Percentiles rank a stretch among this genome's conserved stretches.
These are phyloP conservation scores for Drosophila vallismaia DNA, from an alignment of 2,888 invertebrate genomes.

Conservation along the genomic window DNA sequence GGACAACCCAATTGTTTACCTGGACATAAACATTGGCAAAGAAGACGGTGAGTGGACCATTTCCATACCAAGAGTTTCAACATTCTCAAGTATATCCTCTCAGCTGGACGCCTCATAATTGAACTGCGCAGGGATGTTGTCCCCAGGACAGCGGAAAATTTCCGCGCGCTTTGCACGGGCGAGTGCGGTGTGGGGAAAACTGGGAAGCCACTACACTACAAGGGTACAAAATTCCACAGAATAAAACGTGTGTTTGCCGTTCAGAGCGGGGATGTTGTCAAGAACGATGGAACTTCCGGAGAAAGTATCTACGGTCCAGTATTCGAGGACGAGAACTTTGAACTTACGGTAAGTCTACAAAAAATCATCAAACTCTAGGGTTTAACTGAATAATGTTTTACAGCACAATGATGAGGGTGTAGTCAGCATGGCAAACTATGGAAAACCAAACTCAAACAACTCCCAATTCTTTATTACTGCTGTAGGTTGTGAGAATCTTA, in stretches of 20 bases:
- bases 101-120: conserved; percentile 93
- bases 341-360: conserved; percentile 85
- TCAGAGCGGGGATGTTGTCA: conserved; percentile 91
- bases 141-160: conserved; percentile 96
- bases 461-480: conserved; percentile 97
- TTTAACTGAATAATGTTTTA: background rate
- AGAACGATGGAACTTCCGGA: conserved; percentile 93
- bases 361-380: background rate
- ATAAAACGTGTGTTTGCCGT: conserved; percentile 95
- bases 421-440: conserved; percentile 92
- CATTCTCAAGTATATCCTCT: conserved; percentile 46
- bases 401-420: conserved; percentile 87
- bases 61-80: conserved; percentile 23
- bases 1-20: conserved; percentile 88
- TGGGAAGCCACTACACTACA: conserved; percentile 92
- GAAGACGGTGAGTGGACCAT: conserved; percentile 87
- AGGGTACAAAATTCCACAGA: conserved; percentile 92
- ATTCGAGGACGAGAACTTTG: conserved; percentile 96
- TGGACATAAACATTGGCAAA: conserved; percentile 88
- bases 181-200: conserved; percentile 90
- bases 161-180: conserved; percentile 95
- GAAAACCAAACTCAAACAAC: conserved; percentile 91
- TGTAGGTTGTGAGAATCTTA: conserved; percentile 90
- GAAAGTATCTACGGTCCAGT: conserved; percentile 96
- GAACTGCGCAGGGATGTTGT: conserved; percentile 93